Evolutionary conservation across 2,797 vertebrate species (phyloP).

Genomic region (Sebastes iracundus): DNA sequence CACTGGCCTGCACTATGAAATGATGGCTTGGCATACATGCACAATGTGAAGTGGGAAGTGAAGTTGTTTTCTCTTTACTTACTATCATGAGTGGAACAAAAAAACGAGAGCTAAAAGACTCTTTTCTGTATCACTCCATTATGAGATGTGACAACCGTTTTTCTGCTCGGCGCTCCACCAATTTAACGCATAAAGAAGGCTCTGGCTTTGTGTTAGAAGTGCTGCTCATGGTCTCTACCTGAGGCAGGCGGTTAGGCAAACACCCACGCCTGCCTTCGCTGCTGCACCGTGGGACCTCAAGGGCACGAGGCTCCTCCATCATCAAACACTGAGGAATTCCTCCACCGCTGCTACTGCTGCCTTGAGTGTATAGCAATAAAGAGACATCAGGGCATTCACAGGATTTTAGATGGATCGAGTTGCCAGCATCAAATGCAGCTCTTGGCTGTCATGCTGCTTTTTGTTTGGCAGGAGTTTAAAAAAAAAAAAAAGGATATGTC

Average conservation of each 20-base stretch:
- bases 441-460: constrained; percentile 36
- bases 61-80: neutral
- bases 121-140: constrained; percentile 8
- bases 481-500: constrained; percentile 41
- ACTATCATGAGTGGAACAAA: constrained; percentile 5
- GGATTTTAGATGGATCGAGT: constrained; percentile 17
- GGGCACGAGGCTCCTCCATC: constrained; percentile 24
- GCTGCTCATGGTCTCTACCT: constrained; percentile 44
- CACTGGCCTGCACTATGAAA: neutral
- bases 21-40: neutral
- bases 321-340: constrained; percentile 54
- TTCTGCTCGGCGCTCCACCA: neutral
- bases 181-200: constrained; percentile 13
- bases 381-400: constrained; percentile 16
- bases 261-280: constrained; percentile 14
- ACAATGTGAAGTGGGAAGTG: neutral
- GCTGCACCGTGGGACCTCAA: constrained; percentile 45
- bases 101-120: constrained; percentile 15
- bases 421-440: neutral
- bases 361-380: constrained; percentile 5
- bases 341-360: constrained; percentile 6
- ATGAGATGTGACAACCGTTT: constrained; percentile 38
- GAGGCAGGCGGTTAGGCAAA: constrained; percentile 31
- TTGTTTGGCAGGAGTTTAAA: constrained; percentile 28
- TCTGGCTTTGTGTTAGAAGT: constrained; percentile 36